Base-by-base conservation (phyloP, 1,140 invertebrate species). In the Drosophila tani region DNA sequence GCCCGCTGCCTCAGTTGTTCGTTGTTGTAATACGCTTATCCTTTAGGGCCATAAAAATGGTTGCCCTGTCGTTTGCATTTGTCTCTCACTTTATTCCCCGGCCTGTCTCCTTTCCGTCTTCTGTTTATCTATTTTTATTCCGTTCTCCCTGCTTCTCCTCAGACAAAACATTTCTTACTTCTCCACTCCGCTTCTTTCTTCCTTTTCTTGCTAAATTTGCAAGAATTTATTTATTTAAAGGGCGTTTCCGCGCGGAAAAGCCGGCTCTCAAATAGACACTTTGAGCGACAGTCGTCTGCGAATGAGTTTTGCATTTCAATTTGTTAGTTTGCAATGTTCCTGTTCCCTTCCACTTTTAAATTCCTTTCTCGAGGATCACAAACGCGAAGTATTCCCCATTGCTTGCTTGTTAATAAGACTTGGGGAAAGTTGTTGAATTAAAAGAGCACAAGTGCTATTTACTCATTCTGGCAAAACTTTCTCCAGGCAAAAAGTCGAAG, bases 271-370 rank as follows among this genome's bases (percentile, higher is more conserved):
- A 51, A 69, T 62, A 63, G 81, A 75, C 73, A 82, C 67, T 79
- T 69, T 35, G 59, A 70, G 45, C 51, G 65, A 66, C 66, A 59
- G 79, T 56, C 43, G 40, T 21, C 45, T 40, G 41, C 40, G 53
- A 35, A 86, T 70, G 71, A 77, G 65, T 63, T 85, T 86, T 86
- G 82, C 83, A 86, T 86, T 87, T 86, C 83, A 87, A 86, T 86
- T 87, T 80, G 53, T 47, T 71, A 59, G 55, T 70, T 79, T 45
- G 38, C 21, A 17, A 17, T 24, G 14, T 68, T 21, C 46, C 12
- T 15, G 55, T 21, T 43, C 45, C 19, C 57, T 32, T 32, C 32
- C 43, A 56, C 53, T 56, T 45, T 40, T 45, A 15, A 53, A 62
- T 51, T 55, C 29, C 40, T 15, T 19, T 38, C 49, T 35, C 55